phyloP scores from a whole-genome alignment of 2,888 invertebrate genomes.

The Ceratothoa steindachneri region DNA sequence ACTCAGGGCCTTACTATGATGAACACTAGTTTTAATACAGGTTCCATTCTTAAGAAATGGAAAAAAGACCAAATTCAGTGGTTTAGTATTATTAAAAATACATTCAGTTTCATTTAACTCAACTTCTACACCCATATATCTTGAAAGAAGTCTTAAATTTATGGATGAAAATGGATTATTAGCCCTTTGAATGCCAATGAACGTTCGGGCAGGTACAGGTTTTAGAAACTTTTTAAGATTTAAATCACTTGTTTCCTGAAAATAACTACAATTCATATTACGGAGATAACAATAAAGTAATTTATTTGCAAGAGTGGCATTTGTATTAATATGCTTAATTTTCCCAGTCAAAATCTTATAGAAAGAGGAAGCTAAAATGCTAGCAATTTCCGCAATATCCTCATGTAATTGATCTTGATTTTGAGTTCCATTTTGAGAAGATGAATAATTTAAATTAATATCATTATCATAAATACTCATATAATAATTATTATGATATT shows the following conservation, averaged over 20 bases:
- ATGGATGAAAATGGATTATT: constrained; percentile 23
- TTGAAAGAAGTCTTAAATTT: constrained; percentile 24
- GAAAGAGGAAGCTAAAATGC: constrained; percentile 32
- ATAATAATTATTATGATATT: constrained; percentile 31
- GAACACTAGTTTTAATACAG: constrained; percentile 28
- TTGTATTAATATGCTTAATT: constrained; percentile 9
- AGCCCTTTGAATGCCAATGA: constrained; percentile 23
- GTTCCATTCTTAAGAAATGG: constrained; percentile 33
- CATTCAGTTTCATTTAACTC: constrained; percentile 24
- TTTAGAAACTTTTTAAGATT: constrained; percentile 13
- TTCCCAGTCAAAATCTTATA: constrained; percentile 15
- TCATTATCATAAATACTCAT: constrained; percentile 36
- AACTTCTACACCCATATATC: constrained; percentile 31
- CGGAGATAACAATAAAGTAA: constrained; percentile 31
- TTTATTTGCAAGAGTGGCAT: constrained; percentile 24
- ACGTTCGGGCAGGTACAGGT: constrained; percentile 36
- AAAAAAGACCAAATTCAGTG: constrained; percentile 26
- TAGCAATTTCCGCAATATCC: constrained; percentile 28
- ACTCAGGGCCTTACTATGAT: constrained; percentile 31
- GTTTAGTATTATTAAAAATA: constrained; percentile 12
- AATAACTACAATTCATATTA: constrained; percentile 37
- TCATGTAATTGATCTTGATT: constrained; percentile 21
- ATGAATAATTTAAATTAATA: constrained; percentile 24
- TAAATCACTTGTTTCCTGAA: constrained; percentile 14
- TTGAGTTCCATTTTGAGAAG: constrained; percentile 11